phyloP scores from a whole-genome alignment of 2,797 vertebrate genomes.

The Sebastes kiyomatsui region DNA sequence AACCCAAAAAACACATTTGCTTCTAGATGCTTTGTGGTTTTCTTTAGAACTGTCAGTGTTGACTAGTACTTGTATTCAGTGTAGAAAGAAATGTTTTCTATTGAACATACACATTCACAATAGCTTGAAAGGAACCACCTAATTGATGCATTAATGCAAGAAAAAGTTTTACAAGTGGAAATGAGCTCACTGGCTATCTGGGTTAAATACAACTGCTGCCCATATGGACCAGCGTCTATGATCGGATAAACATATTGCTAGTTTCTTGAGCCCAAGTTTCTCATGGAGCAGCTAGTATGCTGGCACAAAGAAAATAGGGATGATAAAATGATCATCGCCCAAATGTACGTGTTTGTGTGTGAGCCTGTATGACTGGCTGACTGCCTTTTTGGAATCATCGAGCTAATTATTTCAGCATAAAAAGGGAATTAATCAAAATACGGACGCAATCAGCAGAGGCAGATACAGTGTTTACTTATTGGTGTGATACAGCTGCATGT shows the following conservation, averaged over 20 bases:
- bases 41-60: neutral
- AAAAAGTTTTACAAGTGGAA: neutral
- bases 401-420: slow-evolving; percentile 1
- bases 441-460: neutral
- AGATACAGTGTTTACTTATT: neutral
- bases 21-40: neutral
- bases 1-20: neutral
- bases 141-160: neutral
- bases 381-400: slow-evolving; percentile 2
- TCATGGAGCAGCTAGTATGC: neutral
- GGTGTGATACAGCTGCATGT: neutral
- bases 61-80: neutral
- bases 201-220: neutral
- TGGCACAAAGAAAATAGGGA: slow-evolving; percentile 8
- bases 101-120: neutral
- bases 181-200: neutral
- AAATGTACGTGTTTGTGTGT: neutral
- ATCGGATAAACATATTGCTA: neutral
- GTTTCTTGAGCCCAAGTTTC: neutral
- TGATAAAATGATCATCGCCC: neutral
- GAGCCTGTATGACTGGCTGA: neutral
- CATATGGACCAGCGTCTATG: neutral
- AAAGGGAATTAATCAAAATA: slow-evolving; percentile 3
- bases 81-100: neutral
- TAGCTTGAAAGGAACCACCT: neutral